Evolutionary conservation across 2,113 vertebrate species (phyloP).

Genomic region (Crotalus helleri): DNA sequence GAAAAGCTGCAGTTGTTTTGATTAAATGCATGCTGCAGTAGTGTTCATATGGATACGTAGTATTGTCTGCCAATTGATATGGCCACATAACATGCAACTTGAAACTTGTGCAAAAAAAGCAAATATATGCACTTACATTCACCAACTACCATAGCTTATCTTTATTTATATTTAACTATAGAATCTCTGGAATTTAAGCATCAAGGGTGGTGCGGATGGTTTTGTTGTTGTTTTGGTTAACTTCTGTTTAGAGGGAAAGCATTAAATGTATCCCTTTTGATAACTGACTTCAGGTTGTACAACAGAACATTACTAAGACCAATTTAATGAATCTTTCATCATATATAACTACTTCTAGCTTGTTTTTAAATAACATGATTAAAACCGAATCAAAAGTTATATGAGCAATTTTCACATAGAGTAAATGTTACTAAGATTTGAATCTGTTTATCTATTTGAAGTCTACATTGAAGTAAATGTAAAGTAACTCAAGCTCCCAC

Average conservation of each 20-base stretch:
- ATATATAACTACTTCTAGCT: not conserved
- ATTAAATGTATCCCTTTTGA: not conserved
- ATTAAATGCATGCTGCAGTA: not conserved
- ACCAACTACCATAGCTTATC: not conserved
- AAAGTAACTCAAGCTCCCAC: not conserved
- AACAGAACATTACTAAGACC: not conserved
- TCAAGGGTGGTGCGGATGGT: not conserved
- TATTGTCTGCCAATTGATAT: not conserved
- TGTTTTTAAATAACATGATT: constrained; percentile 6
- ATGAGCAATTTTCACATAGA: not conserved
- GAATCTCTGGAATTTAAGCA: not conserved
- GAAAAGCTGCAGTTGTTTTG: not conserved
- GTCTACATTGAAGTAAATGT: not conserved
- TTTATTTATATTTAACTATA: not conserved
- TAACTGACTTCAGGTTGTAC: not conserved
- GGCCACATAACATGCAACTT: not conserved
- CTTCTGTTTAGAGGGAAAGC: not conserved
- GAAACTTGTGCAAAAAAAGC: not conserved
- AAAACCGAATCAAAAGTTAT: not conserved
- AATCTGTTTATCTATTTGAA: not conserved
- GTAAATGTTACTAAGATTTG: not conserved
- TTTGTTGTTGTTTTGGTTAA: not conserved
- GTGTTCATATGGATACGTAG: not conserved
- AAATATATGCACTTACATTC: not conserved
- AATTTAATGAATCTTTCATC: not conserved